These are phyloP conservation scores for Morpho helenor DNA, from an alignment of 2,888 invertebrate genomes.

Conservation along the genomic window DNA sequence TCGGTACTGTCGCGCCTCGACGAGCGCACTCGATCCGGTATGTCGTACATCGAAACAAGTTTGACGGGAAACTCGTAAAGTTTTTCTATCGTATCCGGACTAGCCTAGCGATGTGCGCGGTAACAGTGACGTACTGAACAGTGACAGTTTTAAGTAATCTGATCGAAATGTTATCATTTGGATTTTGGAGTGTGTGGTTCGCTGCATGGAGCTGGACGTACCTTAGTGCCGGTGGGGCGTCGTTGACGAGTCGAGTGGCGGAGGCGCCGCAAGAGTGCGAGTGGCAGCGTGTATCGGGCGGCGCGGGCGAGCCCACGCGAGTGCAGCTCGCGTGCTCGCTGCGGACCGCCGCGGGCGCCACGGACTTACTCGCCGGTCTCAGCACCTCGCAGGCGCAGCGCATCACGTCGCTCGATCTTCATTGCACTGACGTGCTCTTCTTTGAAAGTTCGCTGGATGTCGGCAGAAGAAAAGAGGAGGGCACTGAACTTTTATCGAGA, in stretches of 20 bases:
- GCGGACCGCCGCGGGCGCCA: slow-evolving; percentile 82
- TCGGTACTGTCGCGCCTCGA: slow-evolving; percentile 42
- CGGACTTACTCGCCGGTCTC: slow-evolving; percentile 81
- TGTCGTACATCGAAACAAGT: slow-evolving; percentile 75
- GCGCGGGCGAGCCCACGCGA: slow-evolving; percentile 75
- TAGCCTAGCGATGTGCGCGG: slow-evolving; percentile 68
- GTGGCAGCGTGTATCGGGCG: slow-evolving; percentile 81
- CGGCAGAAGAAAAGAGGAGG: slow-evolving; percentile 71
- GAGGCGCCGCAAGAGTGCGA: slow-evolving; percentile 86
- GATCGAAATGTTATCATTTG: slow-evolving; percentile 68
- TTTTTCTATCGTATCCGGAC: slow-evolving; percentile 68
- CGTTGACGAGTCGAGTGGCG: slow-evolving; percentile 75
- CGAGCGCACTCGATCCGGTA: slow-evolving; percentile 61
- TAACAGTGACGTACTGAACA: slow-evolving; percentile 70
- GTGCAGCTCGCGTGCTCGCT: slow-evolving; percentile 82
- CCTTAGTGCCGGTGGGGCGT: slow-evolving; percentile 59
- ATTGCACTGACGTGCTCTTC: slow-evolving; percentile 86
- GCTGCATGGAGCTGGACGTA: slow-evolving; percentile 62
- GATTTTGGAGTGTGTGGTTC: slow-evolving; percentile 65
- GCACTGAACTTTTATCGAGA: slow-evolving; percentile 78
- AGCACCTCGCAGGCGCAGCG: slow-evolving; percentile 83
- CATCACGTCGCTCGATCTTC: slow-evolving; percentile 82
- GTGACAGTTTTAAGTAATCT: slow-evolving; percentile 73
- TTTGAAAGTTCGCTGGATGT: slow-evolving; percentile 85
- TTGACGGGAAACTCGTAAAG: slow-evolving; percentile 77